These are phyloP conservation scores for Batillaria attramentaria DNA, from an alignment of 1,140 invertebrate genomes.

Conservation along the genomic window DNA sequence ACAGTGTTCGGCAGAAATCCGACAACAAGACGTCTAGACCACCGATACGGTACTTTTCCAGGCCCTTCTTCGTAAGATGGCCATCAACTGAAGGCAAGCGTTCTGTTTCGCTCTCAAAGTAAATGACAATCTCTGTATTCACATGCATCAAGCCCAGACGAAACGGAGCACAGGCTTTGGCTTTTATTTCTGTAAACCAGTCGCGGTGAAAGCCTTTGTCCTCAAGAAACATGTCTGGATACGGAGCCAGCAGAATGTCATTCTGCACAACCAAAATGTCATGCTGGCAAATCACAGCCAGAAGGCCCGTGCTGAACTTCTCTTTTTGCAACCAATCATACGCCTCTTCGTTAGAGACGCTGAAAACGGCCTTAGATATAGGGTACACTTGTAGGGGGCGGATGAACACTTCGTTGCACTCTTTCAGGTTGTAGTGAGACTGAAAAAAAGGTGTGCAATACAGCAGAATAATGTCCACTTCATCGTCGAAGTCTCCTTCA, in stretches of 20 bases:
- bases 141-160: conserved; percentile 51
- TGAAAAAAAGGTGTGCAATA: conserved; percentile 51
- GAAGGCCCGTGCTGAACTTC: conserved; percentile 53
- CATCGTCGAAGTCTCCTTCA: neutral
- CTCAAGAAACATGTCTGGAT: conserved; percentile 42
- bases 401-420: conserved; percentile 46
- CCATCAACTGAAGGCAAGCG: conserved; percentile 35
- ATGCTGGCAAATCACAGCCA: conserved; percentile 52
- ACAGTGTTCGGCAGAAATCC: conserved; percentile 51
- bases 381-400: conserved; percentile 48
- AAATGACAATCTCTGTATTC: conserved; percentile 59
- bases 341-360: conserved; percentile 61
- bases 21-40: conserved; percentile 45
- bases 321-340: conserved; percentile 54
- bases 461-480: conserved; percentile 28
- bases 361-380: conserved; percentile 55
- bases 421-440: conserved; percentile 54
- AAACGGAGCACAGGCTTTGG: conserved; percentile 60
- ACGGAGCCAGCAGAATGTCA: conserved; percentile 59
- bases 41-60: conserved; percentile 35
- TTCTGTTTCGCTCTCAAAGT: conserved; percentile 41
- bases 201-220: conserved; percentile 41
- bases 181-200: conserved; percentile 54
- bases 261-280: conserved; percentile 55
- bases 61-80: conserved; percentile 19